Conservation (phyloP, 2,797 vertebrate species). For the Tapirus indicus region DNA sequence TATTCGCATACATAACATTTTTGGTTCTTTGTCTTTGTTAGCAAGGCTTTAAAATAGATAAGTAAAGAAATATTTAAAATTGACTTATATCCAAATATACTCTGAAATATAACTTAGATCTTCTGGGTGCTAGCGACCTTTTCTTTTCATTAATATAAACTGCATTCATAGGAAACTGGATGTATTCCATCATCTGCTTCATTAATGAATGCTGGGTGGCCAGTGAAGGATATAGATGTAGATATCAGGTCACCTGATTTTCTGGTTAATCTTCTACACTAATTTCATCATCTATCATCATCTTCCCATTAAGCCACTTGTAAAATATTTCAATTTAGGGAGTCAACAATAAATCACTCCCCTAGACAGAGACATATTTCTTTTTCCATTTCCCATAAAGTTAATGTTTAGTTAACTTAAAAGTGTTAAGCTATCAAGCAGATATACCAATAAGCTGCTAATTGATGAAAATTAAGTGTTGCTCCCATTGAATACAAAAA, state of each 20-base stretch:
- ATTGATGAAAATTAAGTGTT: constrained; percentile 61
- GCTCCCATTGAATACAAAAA: neutral
- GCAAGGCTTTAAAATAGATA: constrained; percentile 51
- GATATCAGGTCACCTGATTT: constrained; percentile 79
- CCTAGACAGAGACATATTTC: constrained; percentile 17
- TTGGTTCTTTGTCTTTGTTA: constrained; percentile 60
- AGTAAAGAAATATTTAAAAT: constrained; percentile 62
- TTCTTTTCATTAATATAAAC: constrained; percentile 68
- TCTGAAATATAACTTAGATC: constrained; percentile 70
- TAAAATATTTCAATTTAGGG: constrained; percentile 75
- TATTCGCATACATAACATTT: constrained; percentile 2
- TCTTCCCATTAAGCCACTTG: constrained; percentile 80
- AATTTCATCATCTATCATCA: constrained; percentile 83
- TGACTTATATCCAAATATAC: constrained; percentile 59
- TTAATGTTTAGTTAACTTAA: constrained; percentile 61
- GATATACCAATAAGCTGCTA: constrained; percentile 33
- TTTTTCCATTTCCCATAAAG: constrained; percentile 51
- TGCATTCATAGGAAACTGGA: constrained; percentile 55
- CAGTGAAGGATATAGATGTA: constrained; percentile 75
- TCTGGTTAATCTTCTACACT: constrained; percentile 76
- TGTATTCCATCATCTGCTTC: constrained; percentile 75
- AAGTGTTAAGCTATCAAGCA: constrained; percentile 29
- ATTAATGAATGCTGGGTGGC: constrained; percentile 71
- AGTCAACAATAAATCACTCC: constrained; percentile 75
- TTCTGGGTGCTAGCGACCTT: constrained; percentile 39